phyloP scores from a whole-genome alignment of 2,888 invertebrate species.

The Apotomis turbidana region DNA sequence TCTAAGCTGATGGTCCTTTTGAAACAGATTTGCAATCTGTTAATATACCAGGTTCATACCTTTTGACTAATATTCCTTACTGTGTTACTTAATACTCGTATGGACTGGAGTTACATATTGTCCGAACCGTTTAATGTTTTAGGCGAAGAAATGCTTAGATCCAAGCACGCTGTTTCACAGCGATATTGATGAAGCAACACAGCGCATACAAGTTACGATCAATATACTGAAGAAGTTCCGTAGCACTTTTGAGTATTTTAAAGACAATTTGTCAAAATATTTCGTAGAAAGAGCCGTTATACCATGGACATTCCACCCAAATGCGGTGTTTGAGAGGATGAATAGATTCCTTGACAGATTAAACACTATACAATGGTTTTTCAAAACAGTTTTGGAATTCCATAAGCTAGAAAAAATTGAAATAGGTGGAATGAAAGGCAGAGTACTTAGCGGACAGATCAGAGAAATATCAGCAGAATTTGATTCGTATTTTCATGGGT shows the following conservation, averaged over 20 bases:
- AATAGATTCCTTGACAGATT: conserved; percentile 90
- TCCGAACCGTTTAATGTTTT: conserved; percentile 51
- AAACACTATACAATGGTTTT: conserved; percentile 92
- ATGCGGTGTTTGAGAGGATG: conserved; percentile 90
- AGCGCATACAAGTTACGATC: conserved; percentile 88
- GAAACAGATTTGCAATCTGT: conserved; percentile 94
- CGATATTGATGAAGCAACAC: conserved; percentile 96
- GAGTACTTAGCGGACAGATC: conserved; percentile 90
- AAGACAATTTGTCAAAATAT: conserved; percentile 86
- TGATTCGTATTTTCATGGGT: conserved; percentile 91
- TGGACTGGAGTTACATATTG: background rate
- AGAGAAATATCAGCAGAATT: conserved; percentile 92
- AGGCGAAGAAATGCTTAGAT: conserved; percentile 95
- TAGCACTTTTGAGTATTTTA: conserved; percentile 87
- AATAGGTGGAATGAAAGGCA: conserved; percentile 94
- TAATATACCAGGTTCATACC: conserved; percentile 90
- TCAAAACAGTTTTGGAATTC: conserved; percentile 96
- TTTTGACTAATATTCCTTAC: background rate
- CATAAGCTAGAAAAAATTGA: conserved; percentile 97
- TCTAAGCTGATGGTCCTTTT: conserved; percentile 94
- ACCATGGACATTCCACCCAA: conserved; percentile 93
- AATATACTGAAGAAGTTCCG: conserved; percentile 86
- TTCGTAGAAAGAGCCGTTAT: conserved; percentile 84
- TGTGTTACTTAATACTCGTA: background rate
- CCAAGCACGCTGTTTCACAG: conserved; percentile 97